Evolutionary conservation across 2,888 invertebrate genomes (phyloP).

Genomic region (Euclidia mi): DNA sequence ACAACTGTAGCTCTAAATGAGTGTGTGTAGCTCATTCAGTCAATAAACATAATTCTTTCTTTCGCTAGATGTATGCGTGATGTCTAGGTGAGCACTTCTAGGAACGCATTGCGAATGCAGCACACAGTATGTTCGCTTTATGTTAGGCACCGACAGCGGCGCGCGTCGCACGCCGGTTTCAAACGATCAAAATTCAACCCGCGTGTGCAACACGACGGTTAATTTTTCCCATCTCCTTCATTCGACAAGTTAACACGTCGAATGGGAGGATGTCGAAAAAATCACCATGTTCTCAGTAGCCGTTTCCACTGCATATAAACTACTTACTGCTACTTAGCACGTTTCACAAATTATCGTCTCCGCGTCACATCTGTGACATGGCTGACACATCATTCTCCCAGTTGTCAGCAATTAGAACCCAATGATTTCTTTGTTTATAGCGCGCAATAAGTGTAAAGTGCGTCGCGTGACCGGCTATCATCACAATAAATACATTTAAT

Average conservation of each 20-base stretch:
- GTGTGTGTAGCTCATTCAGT: no score
- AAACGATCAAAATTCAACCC: constrained; percentile 74
- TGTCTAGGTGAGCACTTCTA: constrained; percentile 46
- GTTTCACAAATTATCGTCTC: constrained; percentile 61
- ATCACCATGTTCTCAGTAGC: constrained; percentile 64
- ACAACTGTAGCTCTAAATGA: no score
- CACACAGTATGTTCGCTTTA: constrained; percentile 46
- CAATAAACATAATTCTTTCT: neutral
- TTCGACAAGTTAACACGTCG: constrained; percentile 76
- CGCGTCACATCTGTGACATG: constrained; percentile 54
- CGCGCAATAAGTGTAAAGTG: constrained; percentile 55
- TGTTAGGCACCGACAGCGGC: constrained; percentile 35
- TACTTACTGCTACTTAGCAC: constrained; percentile 55
- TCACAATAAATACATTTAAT: constrained; percentile 67
- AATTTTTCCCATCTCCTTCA: constrained; percentile 71
- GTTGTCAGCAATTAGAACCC: constrained; percentile 60
- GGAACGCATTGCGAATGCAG: constrained; percentile 56
- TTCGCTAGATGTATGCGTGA: constrained; percentile 25
- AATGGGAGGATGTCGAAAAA: constrained; percentile 75
- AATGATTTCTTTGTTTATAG: constrained; percentile 61
- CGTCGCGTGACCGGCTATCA: constrained; percentile 63
- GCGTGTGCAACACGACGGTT: constrained; percentile 63
- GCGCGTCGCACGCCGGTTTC: constrained; percentile 50
- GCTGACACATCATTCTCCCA: constrained; percentile 48
- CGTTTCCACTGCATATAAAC: constrained; percentile 67